Evolutionary conservation across 2,888 invertebrate genomes (phyloP).

Genomic region (Drosophila sordidula): DNA sequence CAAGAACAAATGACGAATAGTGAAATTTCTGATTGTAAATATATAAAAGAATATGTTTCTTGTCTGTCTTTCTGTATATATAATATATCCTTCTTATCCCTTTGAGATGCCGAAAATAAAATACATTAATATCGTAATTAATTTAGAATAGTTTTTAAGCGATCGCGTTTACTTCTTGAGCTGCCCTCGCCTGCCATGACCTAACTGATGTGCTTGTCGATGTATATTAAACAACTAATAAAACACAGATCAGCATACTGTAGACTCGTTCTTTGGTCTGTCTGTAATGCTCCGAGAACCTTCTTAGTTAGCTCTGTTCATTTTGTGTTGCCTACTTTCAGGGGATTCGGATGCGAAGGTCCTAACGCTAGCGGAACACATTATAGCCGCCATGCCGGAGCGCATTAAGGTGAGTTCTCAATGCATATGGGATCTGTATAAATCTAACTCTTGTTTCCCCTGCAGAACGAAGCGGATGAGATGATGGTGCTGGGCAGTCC

Average conservation of each 20-base stretch:
- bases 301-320: slow-evolving; percentile 15
- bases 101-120: too few relatives aligned
- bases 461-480: slow-evolving; percentile 91
- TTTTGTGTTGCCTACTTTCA: slow-evolving; percentile 85
- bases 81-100: too few relatives aligned
- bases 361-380: slow-evolving; percentile 97
- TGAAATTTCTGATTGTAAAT: too few relatives aligned
- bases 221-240: slow-evolving; percentile 41
- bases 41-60: too few relatives aligned
- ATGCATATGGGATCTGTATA: too few relatives aligned
- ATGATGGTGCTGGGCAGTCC: slow-evolving; percentile 88
- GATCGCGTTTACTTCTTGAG: slow-evolving; percentile 1
- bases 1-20: too few relatives aligned
- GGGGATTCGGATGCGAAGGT: slow-evolving; percentile 97
- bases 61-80: too few relatives aligned
- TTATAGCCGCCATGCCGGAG: slow-evolving; percentile 99
- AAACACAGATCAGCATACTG: slow-evolving; percentile 38
- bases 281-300: neutral
- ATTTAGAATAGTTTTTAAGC: too few relatives aligned
- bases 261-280: slow-evolving; percentile 46
- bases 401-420: slow-evolving; percentile 92
- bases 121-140: too few relatives aligned
- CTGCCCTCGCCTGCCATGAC: slow-evolving; percentile 18
- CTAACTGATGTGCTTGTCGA: slow-evolving; percentile 50
- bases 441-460: neutral